Conservation (phyloP, 2,797 vertebrate genomes). For the Anisognathus igniventris region DNA sequence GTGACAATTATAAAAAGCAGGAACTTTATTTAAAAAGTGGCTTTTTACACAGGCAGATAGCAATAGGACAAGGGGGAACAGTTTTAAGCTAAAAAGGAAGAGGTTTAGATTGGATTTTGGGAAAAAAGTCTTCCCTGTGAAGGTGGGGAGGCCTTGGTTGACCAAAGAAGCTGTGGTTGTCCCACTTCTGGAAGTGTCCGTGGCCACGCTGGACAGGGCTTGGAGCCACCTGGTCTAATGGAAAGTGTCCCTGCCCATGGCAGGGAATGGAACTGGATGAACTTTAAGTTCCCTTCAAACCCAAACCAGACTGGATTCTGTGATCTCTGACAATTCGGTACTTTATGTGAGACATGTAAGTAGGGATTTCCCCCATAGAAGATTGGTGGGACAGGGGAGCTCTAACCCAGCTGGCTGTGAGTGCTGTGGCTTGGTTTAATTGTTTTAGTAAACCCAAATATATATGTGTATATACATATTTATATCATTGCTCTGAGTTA, state of each 20-base stretch:
- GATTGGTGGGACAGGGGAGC: background rate
- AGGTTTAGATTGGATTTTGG: background rate
- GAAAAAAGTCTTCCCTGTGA: background rate
- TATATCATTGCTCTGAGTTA: background rate
- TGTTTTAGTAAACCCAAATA: background rate
- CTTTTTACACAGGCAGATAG: background rate
- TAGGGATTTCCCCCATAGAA: background rate
- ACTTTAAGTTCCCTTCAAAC: background rate
- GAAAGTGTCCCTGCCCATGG: background rate
- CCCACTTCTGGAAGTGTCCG: background rate
- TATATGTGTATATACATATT: background rate
- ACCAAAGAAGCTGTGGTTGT: background rate
- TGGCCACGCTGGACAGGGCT: background rate
- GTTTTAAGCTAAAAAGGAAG: background rate
- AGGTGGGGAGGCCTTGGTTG: fast-evolving
- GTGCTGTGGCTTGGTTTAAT: background rate
- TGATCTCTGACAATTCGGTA: background rate
- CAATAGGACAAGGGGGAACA: background rate
- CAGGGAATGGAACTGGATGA: background rate
- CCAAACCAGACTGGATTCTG: background rate
- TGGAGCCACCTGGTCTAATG: background rate
- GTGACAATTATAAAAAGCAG: background rate
- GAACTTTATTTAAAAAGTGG: fast-evolving
- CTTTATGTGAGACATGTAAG: fast-evolving
- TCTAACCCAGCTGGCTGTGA: background rate